Evolutionary conservation across 2,888 invertebrate genomes (phyloP).

Genomic region (Macropis europaea): DNA sequence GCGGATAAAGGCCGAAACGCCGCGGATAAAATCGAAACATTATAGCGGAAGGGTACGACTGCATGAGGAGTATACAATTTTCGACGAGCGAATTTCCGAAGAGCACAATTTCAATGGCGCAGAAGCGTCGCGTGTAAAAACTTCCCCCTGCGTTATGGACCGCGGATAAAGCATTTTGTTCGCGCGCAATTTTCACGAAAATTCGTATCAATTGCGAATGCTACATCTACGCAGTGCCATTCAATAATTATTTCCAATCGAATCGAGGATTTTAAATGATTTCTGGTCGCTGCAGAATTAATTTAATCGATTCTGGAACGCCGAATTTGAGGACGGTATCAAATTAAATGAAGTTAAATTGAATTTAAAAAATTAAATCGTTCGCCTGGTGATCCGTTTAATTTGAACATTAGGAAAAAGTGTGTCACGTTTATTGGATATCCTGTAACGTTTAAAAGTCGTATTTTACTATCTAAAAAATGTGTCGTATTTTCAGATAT

Average conservation of each 20-base stretch:
- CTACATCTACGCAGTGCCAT: background rate
- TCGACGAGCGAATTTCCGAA: background rate
- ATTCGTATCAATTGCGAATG: conserved; percentile 14
- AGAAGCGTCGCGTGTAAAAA: background rate
- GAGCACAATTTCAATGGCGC: conserved; percentile 8
- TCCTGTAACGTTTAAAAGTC: too few species aligned
- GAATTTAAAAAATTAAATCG: too few species aligned
- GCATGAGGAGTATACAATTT: background rate
- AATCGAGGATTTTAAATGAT: background rate
- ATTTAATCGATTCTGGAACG: background rate
- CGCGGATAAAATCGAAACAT: conserved; percentile 5
- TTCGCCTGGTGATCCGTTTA: too few species aligned
- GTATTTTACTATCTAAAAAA: too few species aligned
- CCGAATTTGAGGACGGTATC: background rate
- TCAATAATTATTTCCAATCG: background rate
- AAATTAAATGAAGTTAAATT: too few species aligned
- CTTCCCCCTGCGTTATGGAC: background rate
- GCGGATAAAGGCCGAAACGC: conserved; percentile 5
- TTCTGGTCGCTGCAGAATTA: background rate
- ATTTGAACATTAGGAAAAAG: too few species aligned
- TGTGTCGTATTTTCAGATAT: too few species aligned
- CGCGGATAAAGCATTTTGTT: background rate
- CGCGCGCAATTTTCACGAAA: background rate
- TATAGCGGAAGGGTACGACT: background rate
- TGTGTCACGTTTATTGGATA: too few species aligned